Evolutionary conservation across 2,888 invertebrate genomes (phyloP), one percentile per base, ranked within the genome.

Genomic region (Euphydryas editha): DNA sequence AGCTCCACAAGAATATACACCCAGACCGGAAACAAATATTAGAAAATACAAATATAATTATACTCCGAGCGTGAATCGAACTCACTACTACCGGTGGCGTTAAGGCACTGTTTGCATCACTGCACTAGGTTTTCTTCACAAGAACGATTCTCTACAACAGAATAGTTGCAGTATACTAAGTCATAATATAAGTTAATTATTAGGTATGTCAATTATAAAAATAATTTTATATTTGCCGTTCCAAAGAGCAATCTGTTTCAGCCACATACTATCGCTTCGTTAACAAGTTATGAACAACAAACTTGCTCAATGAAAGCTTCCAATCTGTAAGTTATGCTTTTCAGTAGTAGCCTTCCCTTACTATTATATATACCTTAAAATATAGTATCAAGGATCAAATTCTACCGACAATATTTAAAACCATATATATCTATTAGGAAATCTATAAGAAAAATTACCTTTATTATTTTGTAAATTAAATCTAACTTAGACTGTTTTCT

Each of bases 201-300:
- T n/a, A n/a, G n/a, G n/a, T n/a, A n/a, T n/a, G n/a, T n/a, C n/a
- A n/a, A n/a, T n/a, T n/a, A n/a, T 8, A 11, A 39, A 39, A 4
- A 39, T 39, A 39, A 2, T 15, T 15, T 3, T 2, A 15, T 4
- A 15, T 44, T 60, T 11, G 17, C 15, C 17, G 24, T 54, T 61
- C 61, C 42, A n/a, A 13, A 18, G 20, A 44, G 10, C 61, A 0
- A 42, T 49, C 17, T 39, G 51, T 60, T 13, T 15, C n/a, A 15
- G 5, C 8, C 42, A 17, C 30, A 44, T 44, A 17, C 61, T 20
- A 47, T 20, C 47, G 47, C 20, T 20, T 2, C n/a, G 30, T 24
- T 54, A 63, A 64, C 63, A 42, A 64, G 51, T 59, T 59, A 42
- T 17, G 42, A 51, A 64, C 42, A 61, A 46, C 61, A 55, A 54